Conservation (phyloP, 2,113 vertebrate species). For the Mastomys natalensis region DNA sequence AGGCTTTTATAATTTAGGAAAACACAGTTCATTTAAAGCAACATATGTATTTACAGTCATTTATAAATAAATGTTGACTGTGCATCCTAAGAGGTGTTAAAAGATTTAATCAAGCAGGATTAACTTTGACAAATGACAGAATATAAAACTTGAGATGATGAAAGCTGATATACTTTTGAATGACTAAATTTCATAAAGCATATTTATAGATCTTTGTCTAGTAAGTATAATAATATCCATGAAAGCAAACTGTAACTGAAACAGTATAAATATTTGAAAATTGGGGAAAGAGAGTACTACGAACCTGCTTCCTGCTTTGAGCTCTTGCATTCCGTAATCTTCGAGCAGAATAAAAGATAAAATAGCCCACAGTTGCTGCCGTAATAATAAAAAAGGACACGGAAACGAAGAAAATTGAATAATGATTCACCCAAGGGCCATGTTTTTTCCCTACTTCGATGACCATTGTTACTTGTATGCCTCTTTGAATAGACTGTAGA, state of each 20-base stretch:
- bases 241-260: slow-evolving; percentile 35
- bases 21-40: slow-evolving; percentile 53
- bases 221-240: slow-evolving; percentile 49
- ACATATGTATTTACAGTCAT: slow-evolving; percentile 40
- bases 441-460: slow-evolving; percentile 92
- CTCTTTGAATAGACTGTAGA: slow-evolving; percentile 79
- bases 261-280: background rate
- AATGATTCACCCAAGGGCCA: slow-evolving; percentile 90
- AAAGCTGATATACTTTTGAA: slow-evolving; percentile 38
- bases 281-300: slow-evolving; percentile 64
- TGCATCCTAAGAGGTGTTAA: slow-evolving; percentile 45
- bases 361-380: slow-evolving; percentile 92
- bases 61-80: slow-evolving; percentile 55
- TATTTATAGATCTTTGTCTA: slow-evolving; percentile 29
- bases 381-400: slow-evolving; percentile 93
- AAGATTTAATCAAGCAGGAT: slow-evolving; percentile 52
- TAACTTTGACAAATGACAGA: slow-evolving; percentile 57
- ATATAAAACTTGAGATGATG: slow-evolving; percentile 54
- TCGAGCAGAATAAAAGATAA: slow-evolving; percentile 92
- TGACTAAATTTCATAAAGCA: slow-evolving; percentile 37
- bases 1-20: slow-evolving; percentile 58
- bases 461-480: slow-evolving; percentile 88
- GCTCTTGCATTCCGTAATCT: slow-evolving; percentile 88
- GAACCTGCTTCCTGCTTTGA: slow-evolving; percentile 90
- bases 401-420: slow-evolving; percentile 93